A percentile compares a stretch with the other conserved stretches of the same genome.
phyloP scores from a whole-genome alignment of 1,140 invertebrate genomes.

The Dendrolimus kikuchii region DNA sequence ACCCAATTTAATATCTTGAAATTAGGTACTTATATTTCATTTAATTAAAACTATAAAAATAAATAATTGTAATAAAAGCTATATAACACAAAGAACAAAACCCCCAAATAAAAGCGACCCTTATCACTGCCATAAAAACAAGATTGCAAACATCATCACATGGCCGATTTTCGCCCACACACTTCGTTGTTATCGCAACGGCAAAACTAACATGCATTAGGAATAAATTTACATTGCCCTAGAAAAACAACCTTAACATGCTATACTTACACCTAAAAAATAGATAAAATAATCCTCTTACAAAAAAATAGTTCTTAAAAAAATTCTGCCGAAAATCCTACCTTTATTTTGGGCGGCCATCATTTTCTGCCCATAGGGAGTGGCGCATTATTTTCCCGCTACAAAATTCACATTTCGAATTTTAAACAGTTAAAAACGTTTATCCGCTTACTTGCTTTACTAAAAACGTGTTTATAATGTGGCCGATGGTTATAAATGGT shows the following conservation, averaged over 20 bases:
- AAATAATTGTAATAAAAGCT: neutral
- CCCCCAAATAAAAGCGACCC: slow-evolving; percentile 11
- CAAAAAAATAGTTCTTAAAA: slow-evolving; percentile 12
- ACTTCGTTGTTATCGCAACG: slow-evolving; percentile 35
- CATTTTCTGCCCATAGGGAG: slow-evolving; percentile 25
- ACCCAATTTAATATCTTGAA: too few species aligned
- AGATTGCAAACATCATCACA: slow-evolving; percentile 48
- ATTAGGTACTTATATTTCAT: too few species aligned
- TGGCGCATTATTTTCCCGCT: slow-evolving; percentile 46
- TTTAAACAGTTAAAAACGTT: slow-evolving; percentile 15
- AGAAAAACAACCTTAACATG: slow-evolving; percentile 24
- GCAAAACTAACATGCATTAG: slow-evolving; percentile 34
- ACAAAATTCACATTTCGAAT: slow-evolving; percentile 37
- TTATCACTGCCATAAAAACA: slow-evolving; percentile 41
- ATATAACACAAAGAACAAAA: neutral
- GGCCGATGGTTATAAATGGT: slow-evolving; percentile 53
- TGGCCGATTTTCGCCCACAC: slow-evolving; percentile 53
- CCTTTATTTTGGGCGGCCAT: slow-evolving; percentile 66
- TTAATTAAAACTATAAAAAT: neutral
- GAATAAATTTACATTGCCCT: slow-evolving; percentile 25
- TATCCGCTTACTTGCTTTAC: slow-evolving; percentile 16
- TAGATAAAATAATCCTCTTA: slow-evolving; percentile 3
- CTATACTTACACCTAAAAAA: slow-evolving; percentile 23
- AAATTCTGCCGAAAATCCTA: slow-evolving; percentile 23
- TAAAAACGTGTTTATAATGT: slow-evolving; percentile 57